Evolutionary conservation across 2,888 invertebrate species (phyloP).

Genomic region (Tetramorium bicarinatum): DNA sequence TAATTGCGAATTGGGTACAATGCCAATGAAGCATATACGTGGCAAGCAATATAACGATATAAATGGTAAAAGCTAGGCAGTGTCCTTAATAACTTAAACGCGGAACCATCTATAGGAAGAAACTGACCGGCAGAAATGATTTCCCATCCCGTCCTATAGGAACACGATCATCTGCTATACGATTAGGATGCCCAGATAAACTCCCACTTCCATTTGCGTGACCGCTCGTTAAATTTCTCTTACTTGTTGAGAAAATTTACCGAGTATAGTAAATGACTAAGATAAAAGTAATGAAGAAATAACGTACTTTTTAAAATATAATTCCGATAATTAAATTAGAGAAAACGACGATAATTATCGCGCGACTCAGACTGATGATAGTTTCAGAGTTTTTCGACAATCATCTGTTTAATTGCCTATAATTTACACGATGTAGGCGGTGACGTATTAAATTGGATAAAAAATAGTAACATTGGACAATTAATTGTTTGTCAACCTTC

Average conservation of each 20-base stretch:
- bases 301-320: conserved; percentile 4
- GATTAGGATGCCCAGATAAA: conserved; percentile 36
- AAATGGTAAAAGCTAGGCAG: conserved; percentile 36
- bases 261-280: conserved; percentile 9
- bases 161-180: conserved; percentile 51
- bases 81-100: conserved; percentile 66
- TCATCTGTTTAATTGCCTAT: conserved; percentile 27
- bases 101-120: conserved; percentile 52
- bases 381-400: conserved; percentile 25
- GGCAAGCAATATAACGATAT: not conserved
- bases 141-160: conserved; percentile 77
- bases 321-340: conserved; percentile 8
- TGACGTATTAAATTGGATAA: conserved; percentile 10
- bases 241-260: conserved; percentile 58
- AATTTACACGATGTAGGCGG: conserved; percentile 13
- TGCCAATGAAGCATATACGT: not conserved
- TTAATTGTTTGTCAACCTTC: not conserved
- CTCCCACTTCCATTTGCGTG: conserved; percentile 47
- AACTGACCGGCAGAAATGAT: conserved; percentile 75
- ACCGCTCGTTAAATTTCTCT: conserved; percentile 58
- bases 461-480: not conserved
- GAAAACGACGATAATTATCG: conserved; percentile 24
- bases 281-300: conserved; percentile 10
- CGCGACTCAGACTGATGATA: conserved; percentile 8
- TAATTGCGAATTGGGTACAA: not conserved